These are phyloP conservation scores for Scolopax rusticola DNA, from an alignment of 2,797 vertebrate species.

Conservation along the genomic window DNA sequence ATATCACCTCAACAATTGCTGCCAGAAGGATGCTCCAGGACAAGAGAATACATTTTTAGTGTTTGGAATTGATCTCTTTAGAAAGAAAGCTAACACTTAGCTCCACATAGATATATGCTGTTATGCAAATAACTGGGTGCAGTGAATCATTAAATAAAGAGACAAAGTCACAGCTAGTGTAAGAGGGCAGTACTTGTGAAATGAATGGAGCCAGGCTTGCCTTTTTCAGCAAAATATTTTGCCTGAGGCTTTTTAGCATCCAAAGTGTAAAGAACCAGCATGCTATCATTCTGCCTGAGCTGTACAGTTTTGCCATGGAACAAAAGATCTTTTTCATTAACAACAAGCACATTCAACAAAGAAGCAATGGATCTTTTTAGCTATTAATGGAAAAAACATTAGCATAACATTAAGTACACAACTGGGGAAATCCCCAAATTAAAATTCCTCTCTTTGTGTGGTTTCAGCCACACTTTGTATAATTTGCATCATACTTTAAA, in stretches of 20 bases:
- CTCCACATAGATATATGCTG: background rate
- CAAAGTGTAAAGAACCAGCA: constrained; percentile 1
- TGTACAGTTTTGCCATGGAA: constrained; percentile 44
- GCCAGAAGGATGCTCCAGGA: background rate
- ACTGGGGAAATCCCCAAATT: constrained; percentile 26
- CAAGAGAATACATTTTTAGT: background rate
- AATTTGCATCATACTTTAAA: background rate
- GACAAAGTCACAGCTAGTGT: constrained; percentile 38
- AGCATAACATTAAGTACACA: constrained; percentile 31
- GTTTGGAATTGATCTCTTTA: background rate
- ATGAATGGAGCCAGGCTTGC: constrained; percentile 17
- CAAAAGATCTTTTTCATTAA: constrained; percentile 50
- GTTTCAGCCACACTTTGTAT: background rate
- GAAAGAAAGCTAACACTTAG: background rate
- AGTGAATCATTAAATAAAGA: constrained; percentile 35
- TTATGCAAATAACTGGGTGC: constrained; percentile 22
- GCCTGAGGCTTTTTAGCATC: constrained; percentile 8
- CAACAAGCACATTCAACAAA: background rate
- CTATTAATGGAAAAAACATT: constrained; percentile 25
- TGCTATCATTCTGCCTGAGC: constrained; percentile 3
- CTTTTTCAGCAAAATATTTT: constrained; percentile 62
- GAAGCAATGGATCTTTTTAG: constrained; percentile 20
- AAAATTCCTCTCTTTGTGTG: constrained; percentile 24
- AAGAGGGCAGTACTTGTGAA: constrained; percentile 13
- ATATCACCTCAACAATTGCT: background rate